Evolutionary conservation across 2,888 invertebrate genomes (phyloP).

Genomic region (Temnothorax unifasciatus): DNA sequence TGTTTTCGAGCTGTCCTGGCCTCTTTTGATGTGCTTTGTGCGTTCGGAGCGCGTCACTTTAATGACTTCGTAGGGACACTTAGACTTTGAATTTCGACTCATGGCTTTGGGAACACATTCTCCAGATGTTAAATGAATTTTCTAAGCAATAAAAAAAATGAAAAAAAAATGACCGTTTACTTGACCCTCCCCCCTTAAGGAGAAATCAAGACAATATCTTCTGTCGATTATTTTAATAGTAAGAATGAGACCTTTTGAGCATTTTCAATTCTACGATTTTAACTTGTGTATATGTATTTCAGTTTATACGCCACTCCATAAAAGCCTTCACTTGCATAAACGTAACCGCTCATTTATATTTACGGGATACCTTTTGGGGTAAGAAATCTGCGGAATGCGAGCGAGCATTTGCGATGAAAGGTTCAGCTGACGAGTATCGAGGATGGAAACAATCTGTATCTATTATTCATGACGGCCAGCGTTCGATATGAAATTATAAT

Average conservation of each 20-base stretch:
- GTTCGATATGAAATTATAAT: conserved; percentile 71
- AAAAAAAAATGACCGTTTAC: too few relatives aligned
- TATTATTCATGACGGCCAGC: conserved; percentile 67
- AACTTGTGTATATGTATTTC: background rate
- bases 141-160: too few relatives aligned
- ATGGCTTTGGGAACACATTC: too few relatives aligned
- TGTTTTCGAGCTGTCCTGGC: too few relatives aligned
- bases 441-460: conserved; percentile 54
- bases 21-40: too few relatives aligned
- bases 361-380: conserved; percentile 9
- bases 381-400: conserved; percentile 53
- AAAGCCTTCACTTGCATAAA: background rate
- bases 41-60: too few relatives aligned
- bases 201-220: background rate
- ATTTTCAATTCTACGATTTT: background rate
- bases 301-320: background rate
- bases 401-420: conserved; percentile 18
- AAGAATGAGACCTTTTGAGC: background rate
- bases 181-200: too few relatives aligned
- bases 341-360: background rate
- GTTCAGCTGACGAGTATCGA: background rate
- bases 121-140: too few relatives aligned
- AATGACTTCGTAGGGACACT: too few relatives aligned
- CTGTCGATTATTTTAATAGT: background rate
- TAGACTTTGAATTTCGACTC: too few relatives aligned